Evolutionary conservation across 2,888 invertebrate genomes (phyloP), one percentile per base, ranked within the genome.

Genomic region (Bugula neritina): DNA sequence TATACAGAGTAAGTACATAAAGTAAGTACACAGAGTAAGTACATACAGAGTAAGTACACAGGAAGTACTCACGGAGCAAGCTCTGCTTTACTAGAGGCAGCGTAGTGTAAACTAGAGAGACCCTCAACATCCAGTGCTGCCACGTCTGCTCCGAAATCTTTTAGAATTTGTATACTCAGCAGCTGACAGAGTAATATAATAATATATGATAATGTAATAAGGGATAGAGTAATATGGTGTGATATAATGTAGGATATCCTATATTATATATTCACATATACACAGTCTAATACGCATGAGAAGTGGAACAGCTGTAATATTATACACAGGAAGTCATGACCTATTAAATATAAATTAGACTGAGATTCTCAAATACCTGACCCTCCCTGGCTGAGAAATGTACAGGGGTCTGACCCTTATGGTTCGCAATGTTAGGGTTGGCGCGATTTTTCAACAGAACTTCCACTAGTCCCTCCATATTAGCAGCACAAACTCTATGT

Each of bases 91-190:
- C 57, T 57, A 25, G 21, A 5, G 25, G 57, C 57, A 57, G 57
- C 57, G 23, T 57, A 25, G 57, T 57, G 57, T 25, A 57, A n/a
- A 57, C 23, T 25, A 57, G 57, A 23, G 23, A 21, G 25, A n/a
- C 57, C 57, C 5, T 57, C 25, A 5, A 5, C 25, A 57, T 57
- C 57, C 5, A 25, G 23, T 5, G 57, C 57, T 17, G 17, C 5
- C 57, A 57, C 57, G 25, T 57, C 57, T 17, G 57, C 57, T n/a
- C 57, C 57, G 25, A 23, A n/a, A 5, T 57, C 57, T 23, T 21
- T 23, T 5, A 57, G 57, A 21, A 57, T 23, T 5, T 57, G 57
- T 25, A 57, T 57, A n/a, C 5, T 57, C 57, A 5, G 5, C 10
- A 57, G 17, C 57, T 57, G 25, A 5, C 17, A 57, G 21, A 57